Conservation (phyloP, 2,113 vertebrate genomes). For the Bungarus multicinctus region DNA sequence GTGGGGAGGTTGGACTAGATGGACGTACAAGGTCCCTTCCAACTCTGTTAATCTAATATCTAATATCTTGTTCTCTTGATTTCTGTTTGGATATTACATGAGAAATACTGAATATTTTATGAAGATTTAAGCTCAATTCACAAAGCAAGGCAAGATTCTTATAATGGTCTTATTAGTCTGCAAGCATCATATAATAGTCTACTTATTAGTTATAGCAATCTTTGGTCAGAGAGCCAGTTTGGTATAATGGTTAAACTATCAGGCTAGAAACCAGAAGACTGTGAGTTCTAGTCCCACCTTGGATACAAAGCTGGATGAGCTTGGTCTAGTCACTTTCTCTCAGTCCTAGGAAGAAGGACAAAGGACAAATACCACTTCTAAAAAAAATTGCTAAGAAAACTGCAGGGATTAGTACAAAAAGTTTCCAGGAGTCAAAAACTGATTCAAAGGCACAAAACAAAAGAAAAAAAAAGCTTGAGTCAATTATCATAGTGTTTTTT, state of each 20-base stretch:
- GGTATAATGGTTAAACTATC: too few relatives aligned
- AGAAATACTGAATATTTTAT: neutral
- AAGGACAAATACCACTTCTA: neutral
- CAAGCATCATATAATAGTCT: neutral
- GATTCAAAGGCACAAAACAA: neutral
- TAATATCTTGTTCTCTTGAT: neutral
- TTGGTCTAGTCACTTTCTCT: neutral
- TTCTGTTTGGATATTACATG: neutral
- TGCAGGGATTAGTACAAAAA: neutral
- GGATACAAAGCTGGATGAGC: neutral
- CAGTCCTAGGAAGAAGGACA: neutral
- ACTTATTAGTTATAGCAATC: neutral
- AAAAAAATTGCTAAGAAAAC: neutral
- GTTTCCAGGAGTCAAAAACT: neutral
- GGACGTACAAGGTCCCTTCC: too few relatives aligned
- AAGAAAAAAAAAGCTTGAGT: neutral
- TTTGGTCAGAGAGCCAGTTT: neutral
- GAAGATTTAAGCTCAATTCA: neutral
- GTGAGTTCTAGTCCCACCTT: neutral
- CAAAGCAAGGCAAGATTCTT: neutral
- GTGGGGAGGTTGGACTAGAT: too few relatives aligned
- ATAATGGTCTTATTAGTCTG: neutral
- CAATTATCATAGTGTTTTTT: neutral
- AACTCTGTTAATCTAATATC: too few relatives aligned
- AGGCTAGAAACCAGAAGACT: neutral